phyloP scores from a whole-genome alignment of 2,888 invertebrate species.

The Leucophenga montana region DNA sequence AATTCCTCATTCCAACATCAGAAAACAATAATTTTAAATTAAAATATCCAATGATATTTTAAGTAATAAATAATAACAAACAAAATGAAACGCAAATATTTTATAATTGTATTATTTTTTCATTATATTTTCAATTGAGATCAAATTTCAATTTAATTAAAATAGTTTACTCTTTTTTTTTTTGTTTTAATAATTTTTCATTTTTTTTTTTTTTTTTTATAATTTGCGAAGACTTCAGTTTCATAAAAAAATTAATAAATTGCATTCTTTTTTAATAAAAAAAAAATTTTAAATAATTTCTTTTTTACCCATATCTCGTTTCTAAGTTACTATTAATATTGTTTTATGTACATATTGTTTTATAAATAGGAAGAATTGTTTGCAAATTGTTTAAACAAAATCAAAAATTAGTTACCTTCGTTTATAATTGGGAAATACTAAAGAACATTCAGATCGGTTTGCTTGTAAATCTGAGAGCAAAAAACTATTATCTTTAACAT shows the following conservation, averaged over 20 bases:
- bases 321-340: neutral
- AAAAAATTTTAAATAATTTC: neutral
- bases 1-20: too few relatives aligned
- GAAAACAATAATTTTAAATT: too few relatives aligned
- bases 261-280: constrained; percentile 3
- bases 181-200: constrained; percentile 10
- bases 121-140: constrained; percentile 32
- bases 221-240: neutral
- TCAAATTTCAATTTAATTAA: constrained; percentile 33
- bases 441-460: too few relatives aligned
- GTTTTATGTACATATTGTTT: neutral
- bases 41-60: too few relatives aligned
- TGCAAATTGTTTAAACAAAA: too few relatives aligned
- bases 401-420: too few relatives aligned
- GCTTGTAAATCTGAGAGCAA: neutral
- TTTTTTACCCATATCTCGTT: too few relatives aligned
- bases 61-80: constrained; percentile 3
- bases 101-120: constrained; percentile 1
- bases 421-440: too few relatives aligned
- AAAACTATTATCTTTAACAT: neutral
- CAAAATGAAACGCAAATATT: neutral
- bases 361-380: neutral
- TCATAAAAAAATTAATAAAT: constrained; percentile 2
- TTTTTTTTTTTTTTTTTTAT: constrained; percentile 21
- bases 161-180: constrained; percentile 23